Conservation (phyloP, 64 coral and sea anemone genomes). For the Astreopora myriophthalma region DNA sequence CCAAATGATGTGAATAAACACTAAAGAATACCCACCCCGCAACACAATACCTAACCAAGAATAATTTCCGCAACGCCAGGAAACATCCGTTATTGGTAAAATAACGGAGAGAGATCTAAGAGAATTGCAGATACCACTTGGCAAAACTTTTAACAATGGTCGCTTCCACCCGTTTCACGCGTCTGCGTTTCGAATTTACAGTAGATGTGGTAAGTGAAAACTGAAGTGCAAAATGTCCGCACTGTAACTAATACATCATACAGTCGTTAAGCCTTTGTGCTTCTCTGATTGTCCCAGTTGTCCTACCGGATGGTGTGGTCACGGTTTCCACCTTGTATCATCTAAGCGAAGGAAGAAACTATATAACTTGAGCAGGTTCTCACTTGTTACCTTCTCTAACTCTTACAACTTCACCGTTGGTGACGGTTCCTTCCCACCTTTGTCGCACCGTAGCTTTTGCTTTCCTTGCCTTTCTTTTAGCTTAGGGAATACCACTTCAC, state of each 20-base stretch:
- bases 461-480: constrained; percentile 55
- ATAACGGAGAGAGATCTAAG: too few relatives aligned
- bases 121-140: too few relatives aligned
- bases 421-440: neutral
- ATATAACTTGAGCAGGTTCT: neutral
- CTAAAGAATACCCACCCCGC: too few relatives aligned
- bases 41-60: too few relatives aligned
- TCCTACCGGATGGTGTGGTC: neutral
- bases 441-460: constrained; percentile 38
- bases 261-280: neutral
- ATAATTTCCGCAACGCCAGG: too few relatives aligned
- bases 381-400: neutral
- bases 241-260: neutral
- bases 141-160: too few relatives aligned
- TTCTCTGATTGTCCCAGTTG: neutral
- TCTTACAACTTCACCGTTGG: neutral
- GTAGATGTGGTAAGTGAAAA: too few relatives aligned
- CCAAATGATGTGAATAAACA: too few relatives aligned
- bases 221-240: too few relatives aligned
- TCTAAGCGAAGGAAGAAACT: neutral
- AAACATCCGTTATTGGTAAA: too few relatives aligned
- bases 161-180: too few relatives aligned
- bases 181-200: too few relatives aligned
- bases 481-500: constrained; percentile 20
- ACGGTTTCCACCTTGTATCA: neutral